phyloP scores from a whole-genome alignment of 1,140 invertebrate genomes.

The Drosophila asahinai region DNA sequence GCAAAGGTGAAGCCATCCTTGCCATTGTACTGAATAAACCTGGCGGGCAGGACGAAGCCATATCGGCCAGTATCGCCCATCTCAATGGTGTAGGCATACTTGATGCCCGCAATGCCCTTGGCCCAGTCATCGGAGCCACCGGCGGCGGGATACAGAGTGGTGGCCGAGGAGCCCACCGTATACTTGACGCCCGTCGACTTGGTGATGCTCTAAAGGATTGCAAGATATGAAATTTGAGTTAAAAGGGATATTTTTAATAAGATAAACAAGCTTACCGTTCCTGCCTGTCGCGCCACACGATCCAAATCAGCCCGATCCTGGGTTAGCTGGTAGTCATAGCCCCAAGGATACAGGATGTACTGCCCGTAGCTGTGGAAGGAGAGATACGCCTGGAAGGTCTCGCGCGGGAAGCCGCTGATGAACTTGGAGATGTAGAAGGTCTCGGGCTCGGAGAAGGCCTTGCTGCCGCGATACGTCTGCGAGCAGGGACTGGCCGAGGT shows the following conservation, averaged over 20 bases:
- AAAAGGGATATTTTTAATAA: too few species aligned
- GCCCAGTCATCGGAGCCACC: conserved; percentile 97
- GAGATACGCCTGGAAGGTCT: conserved; percentile 90
- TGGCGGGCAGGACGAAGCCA: conserved; percentile 94
- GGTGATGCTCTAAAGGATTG: conserved; percentile 87
- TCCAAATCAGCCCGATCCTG: conserved; percentile 90
- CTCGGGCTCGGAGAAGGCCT: conserved; percentile 96
- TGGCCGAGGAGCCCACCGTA: conserved; percentile 91
- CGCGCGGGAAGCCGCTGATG: conserved; percentile 85
- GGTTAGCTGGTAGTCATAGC: conserved; percentile 89
- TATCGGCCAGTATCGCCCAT: conserved; percentile 94
- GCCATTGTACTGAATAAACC: conserved; percentile 92
- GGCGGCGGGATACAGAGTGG: conserved; percentile 91
- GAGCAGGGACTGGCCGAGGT: conserved; percentile 95
- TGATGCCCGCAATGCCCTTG: conserved; percentile 92
- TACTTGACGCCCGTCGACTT: conserved; percentile 89
- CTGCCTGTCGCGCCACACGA: conserved; percentile 89
- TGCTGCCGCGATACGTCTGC: conserved; percentile 95
- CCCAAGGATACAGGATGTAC: conserved; percentile 94
- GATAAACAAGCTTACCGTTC: conserved; percentile 85
- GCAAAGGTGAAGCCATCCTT: conserved; percentile 94
- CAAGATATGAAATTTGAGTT: neutral
- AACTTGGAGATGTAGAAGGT: conserved; percentile 90
- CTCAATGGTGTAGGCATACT: conserved; percentile 96
- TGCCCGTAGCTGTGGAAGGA: conserved; percentile 96